A percentile compares a stretch with the other conserved stretches of the same genome.
Evolutionary conservation across 1,140 invertebrate species (phyloP).

Genomic region (Hesperophylax magnus): DNA sequence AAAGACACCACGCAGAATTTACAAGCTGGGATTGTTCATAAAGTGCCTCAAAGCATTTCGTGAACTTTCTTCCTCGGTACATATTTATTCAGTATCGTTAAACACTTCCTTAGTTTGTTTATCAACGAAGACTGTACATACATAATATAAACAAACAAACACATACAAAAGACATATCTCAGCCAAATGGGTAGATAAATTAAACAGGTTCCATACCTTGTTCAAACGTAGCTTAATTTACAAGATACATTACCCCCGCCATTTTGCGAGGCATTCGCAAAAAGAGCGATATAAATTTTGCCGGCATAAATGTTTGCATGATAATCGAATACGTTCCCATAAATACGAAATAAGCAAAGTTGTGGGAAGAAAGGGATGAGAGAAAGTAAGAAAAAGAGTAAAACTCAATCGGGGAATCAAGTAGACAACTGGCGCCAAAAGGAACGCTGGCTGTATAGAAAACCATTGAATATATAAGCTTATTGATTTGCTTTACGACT

Average conservation of each 20-base stretch:
- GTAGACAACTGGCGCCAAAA: constrained; percentile 29
- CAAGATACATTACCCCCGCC: constrained; percentile 32
- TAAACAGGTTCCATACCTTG: constrained; percentile 11
- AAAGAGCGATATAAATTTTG: constrained; percentile 35
- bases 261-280: constrained; percentile 24
- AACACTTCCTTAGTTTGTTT: constrained; percentile 5
- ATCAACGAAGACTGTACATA: constrained; percentile 7
- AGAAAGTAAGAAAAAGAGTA: background rate
- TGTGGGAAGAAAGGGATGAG: background rate
- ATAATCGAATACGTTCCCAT: constrained; percentile 40
- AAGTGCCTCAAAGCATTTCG: too few species aligned
- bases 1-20: background rate
- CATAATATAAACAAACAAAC: too few species aligned
- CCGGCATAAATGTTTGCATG: constrained; percentile 37
- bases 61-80: background rate
- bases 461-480: background rate
- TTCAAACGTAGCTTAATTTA: constrained; percentile 32
- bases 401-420: background rate
- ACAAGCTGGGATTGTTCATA: background rate
- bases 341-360: constrained; percentile 38
- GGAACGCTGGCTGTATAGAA: background rate
- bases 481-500: constrained; percentile 15
- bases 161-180: constrained; percentile 11
- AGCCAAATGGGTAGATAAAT: constrained; percentile 29
- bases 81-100: constrained; percentile 19